These are phyloP conservation scores for Trypoxylon attenuatum DNA, from an alignment of 2,888 invertebrate genomes.

Conservation along the genomic window DNA sequence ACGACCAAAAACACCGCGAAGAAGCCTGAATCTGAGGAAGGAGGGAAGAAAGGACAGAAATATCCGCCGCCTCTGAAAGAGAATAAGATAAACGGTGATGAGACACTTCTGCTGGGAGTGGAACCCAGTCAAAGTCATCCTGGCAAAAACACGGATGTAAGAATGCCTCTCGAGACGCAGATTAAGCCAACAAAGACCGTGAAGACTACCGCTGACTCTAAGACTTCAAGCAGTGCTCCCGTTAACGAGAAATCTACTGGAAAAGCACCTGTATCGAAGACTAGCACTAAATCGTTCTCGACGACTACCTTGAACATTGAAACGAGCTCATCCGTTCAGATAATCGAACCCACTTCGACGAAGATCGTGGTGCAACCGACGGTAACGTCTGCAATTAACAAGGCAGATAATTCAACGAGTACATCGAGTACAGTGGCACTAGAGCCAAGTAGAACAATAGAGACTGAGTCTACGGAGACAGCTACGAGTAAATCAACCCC, in stretches of 20 bases:
- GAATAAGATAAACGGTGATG: constrained; percentile 58
- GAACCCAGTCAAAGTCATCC: constrained; percentile 27
- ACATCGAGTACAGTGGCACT: constrained; percentile 39
- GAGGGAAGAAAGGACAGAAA: constrained; percentile 54
- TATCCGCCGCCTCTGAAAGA: constrained; percentile 63
- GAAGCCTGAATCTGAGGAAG: constrained; percentile 24
- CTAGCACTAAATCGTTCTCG: constrained; percentile 28
- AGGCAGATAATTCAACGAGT: neutral
- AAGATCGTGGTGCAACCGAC: constrained; percentile 54
- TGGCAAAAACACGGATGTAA: constrained; percentile 22
- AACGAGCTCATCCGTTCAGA: constrained; percentile 68
- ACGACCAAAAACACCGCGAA: constrained; percentile 15
- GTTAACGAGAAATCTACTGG: constrained; percentile 25
- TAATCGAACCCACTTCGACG: constrained; percentile 65
- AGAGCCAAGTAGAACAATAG: constrained; percentile 56
- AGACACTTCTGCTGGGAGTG: constrained; percentile 62
- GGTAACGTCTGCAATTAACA: constrained; percentile 18
- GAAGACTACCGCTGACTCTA: constrained; percentile 23
- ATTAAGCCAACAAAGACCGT: constrained; percentile 40
- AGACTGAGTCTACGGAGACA: constrained; percentile 38
- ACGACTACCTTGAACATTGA: constrained; percentile 66
- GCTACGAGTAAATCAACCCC: constrained; percentile 63
- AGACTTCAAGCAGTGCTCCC: constrained; percentile 19
- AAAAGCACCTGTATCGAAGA: constrained; percentile 11
- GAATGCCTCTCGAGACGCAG: constrained; percentile 38